Percentiles rank a stretch among this genome's conserved stretches.
Evolutionary conservation across 2,888 invertebrate species (phyloP).

Genomic region (Rhodophaea formosa): DNA sequence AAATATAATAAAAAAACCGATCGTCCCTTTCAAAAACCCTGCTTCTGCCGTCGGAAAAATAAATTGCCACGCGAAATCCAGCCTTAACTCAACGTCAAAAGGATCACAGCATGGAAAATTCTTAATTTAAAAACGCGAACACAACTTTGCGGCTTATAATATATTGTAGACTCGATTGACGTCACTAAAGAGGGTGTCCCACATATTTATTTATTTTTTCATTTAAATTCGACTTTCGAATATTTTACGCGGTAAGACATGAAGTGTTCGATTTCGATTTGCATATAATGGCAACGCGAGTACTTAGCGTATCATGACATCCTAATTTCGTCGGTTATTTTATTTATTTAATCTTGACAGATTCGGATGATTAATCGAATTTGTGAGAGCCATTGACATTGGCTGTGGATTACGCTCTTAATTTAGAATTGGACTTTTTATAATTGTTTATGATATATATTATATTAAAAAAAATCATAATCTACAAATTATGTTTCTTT

Average conservation of each 20-base stretch:
- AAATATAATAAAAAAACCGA: conserved; percentile 76
- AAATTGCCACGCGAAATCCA: conserved; percentile 50
- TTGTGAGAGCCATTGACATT: conserved; percentile 14
- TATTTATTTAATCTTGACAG: conserved; percentile 21
- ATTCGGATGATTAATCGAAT: conserved; percentile 22
- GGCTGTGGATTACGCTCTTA: conserved; percentile 17
- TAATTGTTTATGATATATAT: too few species aligned
- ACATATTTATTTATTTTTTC: conserved; percentile 55
- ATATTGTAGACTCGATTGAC: conserved; percentile 73
- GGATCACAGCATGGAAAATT: conserved; percentile 40
- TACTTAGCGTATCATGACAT: conserved; percentile 49
- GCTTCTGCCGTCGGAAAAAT: conserved; percentile 40
- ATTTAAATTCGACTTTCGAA: conserved; percentile 66
- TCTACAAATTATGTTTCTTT: too few species aligned
- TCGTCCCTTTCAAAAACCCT: conserved; percentile 67
- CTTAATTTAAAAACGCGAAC: conserved; percentile 26
- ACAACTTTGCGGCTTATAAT: conserved; percentile 50
- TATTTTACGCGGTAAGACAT: conserved; percentile 61
- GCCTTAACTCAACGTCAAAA: conserved; percentile 45
- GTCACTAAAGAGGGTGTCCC: conserved; percentile 69
- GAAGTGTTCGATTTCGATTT: conserved; percentile 62
- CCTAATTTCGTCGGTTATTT: conserved; percentile 44
- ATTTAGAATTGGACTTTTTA: not conserved
- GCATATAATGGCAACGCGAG: conserved; percentile 49
- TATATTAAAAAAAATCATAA: too few species aligned